Evolutionary conservation across 2,113 vertebrate genomes (phyloP), one percentile per base, ranked within the genome.

Genomic region (Labeo catla): DNA sequence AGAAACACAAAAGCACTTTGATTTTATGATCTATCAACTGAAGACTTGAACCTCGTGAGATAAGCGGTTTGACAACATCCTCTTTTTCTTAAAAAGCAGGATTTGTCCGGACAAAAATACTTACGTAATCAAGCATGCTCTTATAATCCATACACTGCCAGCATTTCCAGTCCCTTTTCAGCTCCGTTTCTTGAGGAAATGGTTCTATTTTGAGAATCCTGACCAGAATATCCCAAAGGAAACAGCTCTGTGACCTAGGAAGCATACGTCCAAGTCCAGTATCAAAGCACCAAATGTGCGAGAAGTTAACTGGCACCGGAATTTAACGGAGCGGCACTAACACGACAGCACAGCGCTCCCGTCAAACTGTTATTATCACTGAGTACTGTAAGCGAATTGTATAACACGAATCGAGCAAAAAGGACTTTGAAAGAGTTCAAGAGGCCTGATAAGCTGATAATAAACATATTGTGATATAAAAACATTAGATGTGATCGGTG

Each of bases 111-210:
- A 21, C 49, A 54, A 21, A 59, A 12, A 70, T 77, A 77, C 28
- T 81, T 79, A 63, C 76, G 76, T 59, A 78, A 47, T 54, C 39
- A 49, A 9, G 10, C 68, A 61, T 81, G 76, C 66, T 76, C 68
- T 47, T 77, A 39, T 39, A 81, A 86, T 43, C 81, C 83, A 13
- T 43, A 45, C 45, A 23, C 28, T 12, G 70, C 76, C 77, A 68
- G 79, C 65, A 43, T 45, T 76, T 89, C 52, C 63, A 85, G 73
- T n/a, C 16, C 72, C 8, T 66, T 77, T 86, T 43, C 76, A 28
- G 28, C n/a, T 54, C 47, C 80, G 52, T 79, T 88, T 86, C 74
- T 88, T 88, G 23, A 87, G 79, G 81, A 88, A 87, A 83, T 47
- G 13, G 34, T 74, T 72, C 87, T 82, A 88, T 88, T 86, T 43